A percentile compares a stretch with the other conserved stretches of the same genome.
These are phyloP conservation scores for Oligia fasciuncula DNA, from an alignment of 2,888 invertebrate species.

Conservation along the genomic window DNA sequence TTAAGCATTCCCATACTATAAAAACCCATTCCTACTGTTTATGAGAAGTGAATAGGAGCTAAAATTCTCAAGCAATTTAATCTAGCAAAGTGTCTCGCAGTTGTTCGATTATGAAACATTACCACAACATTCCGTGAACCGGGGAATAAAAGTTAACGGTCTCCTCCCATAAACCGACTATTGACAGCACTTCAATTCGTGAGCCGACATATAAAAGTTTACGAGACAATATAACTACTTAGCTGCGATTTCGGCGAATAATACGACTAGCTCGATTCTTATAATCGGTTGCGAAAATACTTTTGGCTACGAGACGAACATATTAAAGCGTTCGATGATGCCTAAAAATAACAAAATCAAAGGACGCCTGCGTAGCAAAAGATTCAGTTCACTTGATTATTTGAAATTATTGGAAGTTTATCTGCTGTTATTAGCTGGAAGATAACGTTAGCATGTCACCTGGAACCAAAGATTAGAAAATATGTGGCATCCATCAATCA, in stretches of 20 bases:
- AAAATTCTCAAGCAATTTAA: slow-evolving; percentile 15
- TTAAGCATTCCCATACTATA: neutral
- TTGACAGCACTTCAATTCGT: slow-evolving; percentile 59
- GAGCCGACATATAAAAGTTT: slow-evolving; percentile 55
- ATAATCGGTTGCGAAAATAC: slow-evolving; percentile 37
- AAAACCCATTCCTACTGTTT: neutral
- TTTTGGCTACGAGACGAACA: slow-evolving; percentile 15
- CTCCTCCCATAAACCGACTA: slow-evolving; percentile 56
- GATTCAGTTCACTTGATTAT: neutral
- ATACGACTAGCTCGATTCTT: slow-evolving; percentile 40
- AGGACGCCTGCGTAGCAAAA: neutral
- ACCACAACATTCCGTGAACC: slow-evolving; percentile 60
- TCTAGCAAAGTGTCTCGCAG: slow-evolving; percentile 15
- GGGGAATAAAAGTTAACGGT: slow-evolving; percentile 70
- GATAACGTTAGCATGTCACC: neutral
- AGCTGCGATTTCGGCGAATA: slow-evolving; percentile 55
- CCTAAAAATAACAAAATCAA: slow-evolving; percentile 6
- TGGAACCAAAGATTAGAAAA: neutral
- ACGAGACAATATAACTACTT: slow-evolving; percentile 50
- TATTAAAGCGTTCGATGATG: neutral
- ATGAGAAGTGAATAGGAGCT: neutral
- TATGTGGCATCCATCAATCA: neutral
- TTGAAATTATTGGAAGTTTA: neutral
- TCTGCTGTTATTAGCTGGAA: neutral
- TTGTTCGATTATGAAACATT: slow-evolving; percentile 44